These are phyloP conservation scores for Laterallus jamaicensis DNA, from an alignment of 2,113 vertebrate genomes.

Conservation along the genomic window DNA sequence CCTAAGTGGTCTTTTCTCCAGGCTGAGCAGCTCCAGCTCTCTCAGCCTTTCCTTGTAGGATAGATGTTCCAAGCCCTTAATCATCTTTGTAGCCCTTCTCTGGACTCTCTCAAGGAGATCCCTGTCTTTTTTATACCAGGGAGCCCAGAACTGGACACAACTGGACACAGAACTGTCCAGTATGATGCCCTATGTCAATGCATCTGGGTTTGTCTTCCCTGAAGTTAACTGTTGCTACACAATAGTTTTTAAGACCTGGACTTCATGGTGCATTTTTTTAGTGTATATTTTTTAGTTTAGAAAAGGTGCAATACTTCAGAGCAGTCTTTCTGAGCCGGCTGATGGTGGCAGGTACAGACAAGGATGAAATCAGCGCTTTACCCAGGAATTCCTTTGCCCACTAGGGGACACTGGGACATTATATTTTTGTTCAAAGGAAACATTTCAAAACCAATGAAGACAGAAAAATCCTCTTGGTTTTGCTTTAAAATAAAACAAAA, in stretches of 20 bases:
- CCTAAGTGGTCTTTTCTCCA: no score
- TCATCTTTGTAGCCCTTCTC: no score
- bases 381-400: constrained; percentile 43
- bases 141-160: no score
- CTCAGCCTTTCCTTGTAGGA: no score
- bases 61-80: no score
- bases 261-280: not conserved
- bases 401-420: constrained; percentile 77
- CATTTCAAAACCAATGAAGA: not conserved
- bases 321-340: not conserved
- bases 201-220: not conserved
- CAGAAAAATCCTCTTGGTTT: not conserved
- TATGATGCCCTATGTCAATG: not conserved
- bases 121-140: no score
- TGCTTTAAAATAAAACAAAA: not conserved
- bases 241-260: not conserved
- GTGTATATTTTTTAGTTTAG: not conserved
- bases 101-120: no score
- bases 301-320: not conserved
- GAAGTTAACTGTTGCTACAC: not conserved
- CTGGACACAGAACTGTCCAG: no score
- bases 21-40: no score
- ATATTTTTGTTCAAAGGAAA: constrained; percentile 26
- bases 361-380: not conserved
- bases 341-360: not conserved